Percentiles rank a stretch among this genome's conserved stretches.
phyloP scores from a whole-genome alignment of 2,888 invertebrate genomes.

The Phortica okadai region DNA sequence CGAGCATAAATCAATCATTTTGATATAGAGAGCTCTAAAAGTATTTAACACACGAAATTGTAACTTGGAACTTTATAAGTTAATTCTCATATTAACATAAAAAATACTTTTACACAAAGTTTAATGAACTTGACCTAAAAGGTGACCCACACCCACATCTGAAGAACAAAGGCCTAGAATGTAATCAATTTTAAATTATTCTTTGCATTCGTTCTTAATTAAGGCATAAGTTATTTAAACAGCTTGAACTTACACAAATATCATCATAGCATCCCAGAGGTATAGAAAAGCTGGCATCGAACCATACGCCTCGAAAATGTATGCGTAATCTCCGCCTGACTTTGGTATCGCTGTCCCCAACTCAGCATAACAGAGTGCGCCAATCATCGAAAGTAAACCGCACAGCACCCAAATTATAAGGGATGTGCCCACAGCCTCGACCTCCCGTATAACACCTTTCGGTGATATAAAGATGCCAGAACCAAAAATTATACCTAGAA shows the following conservation, averaged over 20 bases:
- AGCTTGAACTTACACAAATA: conserved; percentile 89
- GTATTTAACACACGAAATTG: not conserved
- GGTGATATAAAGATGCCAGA: conserved; percentile 98
- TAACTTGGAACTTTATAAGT: not conserved
- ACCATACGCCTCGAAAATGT: conserved; percentile 95
- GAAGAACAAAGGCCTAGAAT: not conserved
- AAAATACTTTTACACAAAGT: not conserved
- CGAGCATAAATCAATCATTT: too few relatives aligned
- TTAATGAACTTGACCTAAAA: conserved; percentile 16
- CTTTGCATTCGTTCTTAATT: not conserved
- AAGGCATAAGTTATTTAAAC: not conserved
- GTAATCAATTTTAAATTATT: conserved; percentile 4
- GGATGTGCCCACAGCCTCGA: conserved; percentile 92
- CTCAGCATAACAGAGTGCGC: conserved; percentile 98
- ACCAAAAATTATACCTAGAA: conserved; percentile 95
- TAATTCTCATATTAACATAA: too few relatives aligned
- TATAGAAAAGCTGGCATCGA: conserved; percentile 94
- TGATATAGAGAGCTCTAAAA: too few relatives aligned
- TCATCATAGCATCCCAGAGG: conserved; percentile 97
- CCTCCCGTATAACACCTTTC: conserved; percentile 92
- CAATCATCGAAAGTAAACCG: conserved; percentile 92
- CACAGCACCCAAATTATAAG: conserved; percentile 92
- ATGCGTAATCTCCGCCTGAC: conserved; percentile 98
- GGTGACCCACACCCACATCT: not conserved
- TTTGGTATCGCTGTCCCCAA: conserved; percentile 88